phyloP scores from a whole-genome alignment of 2,113 vertebrate species.

The Cyprinus carpio region DNA sequence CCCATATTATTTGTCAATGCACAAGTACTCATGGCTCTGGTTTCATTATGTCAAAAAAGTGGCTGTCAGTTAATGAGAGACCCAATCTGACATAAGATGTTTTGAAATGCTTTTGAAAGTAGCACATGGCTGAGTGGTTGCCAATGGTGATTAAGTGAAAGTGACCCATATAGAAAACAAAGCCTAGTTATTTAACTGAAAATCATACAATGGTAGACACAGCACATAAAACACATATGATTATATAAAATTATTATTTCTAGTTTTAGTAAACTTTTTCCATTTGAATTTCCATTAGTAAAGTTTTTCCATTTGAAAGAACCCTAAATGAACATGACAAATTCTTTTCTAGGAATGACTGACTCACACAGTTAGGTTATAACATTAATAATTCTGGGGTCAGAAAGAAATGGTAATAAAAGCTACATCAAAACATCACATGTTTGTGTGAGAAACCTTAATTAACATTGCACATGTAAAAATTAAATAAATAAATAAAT shows the following conservation, averaged over 20 bases:
- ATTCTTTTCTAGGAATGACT: not conserved
- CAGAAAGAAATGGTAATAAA: not conserved
- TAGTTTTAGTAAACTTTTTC: not conserved
- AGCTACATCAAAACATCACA: not conserved
- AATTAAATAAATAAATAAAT: too few relatives aligned
- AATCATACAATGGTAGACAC: constrained; percentile 7
- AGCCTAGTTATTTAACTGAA: constrained; percentile 45
- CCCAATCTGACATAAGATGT: constrained; percentile 26
- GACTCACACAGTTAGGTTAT: not conserved
- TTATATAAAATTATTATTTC: not conserved
- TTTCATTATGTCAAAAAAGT: constrained; percentile 11
- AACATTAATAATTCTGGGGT: not conserved
- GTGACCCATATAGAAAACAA: constrained; percentile 58
- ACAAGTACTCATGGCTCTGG: not conserved
- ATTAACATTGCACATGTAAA: not conserved
- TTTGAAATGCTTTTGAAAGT: constrained; percentile 28
- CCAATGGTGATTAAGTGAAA: constrained; percentile 61
- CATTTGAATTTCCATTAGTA: too few relatives aligned
- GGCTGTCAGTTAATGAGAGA: constrained; percentile 2
- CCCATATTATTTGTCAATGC: not conserved
- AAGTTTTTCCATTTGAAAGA: not conserved
- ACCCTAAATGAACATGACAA: not conserved
- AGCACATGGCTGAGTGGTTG: constrained; percentile 35
- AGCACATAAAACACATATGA: not conserved
- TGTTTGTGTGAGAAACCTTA: not conserved